Conservation (phyloP, 2,888 invertebrate genomes). For the Caenorhabditis doughertyi region DNA sequence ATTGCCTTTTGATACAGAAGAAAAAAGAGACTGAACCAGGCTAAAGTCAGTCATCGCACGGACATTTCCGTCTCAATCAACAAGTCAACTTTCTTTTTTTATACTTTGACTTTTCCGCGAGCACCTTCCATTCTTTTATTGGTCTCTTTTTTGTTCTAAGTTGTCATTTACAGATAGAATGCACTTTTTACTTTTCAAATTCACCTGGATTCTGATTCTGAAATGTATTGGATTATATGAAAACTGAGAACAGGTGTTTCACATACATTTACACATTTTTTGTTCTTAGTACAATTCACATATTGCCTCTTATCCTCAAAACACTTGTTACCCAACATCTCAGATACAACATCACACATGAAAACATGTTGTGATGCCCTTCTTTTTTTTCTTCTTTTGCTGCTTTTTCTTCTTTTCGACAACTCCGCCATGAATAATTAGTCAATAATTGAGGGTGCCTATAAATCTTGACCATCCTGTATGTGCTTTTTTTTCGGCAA, state of each 20-base stretch:
- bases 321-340: slow-evolving; percentile 22
- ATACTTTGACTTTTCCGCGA: slow-evolving; percentile 14
- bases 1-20: slow-evolving; percentile 48
- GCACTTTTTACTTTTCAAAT: slow-evolving; percentile 3
- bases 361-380: slow-evolving; percentile 45
- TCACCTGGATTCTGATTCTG: slow-evolving; percentile 11
- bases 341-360: slow-evolving; percentile 22
- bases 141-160: background rate
- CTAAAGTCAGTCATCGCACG: slow-evolving; percentile 42
- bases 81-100: slow-evolving; percentile 21
- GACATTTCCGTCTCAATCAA: slow-evolving; percentile 61
- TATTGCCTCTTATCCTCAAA: slow-evolving; percentile 12
- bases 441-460: slow-evolving; percentile 53
- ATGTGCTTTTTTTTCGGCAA: slow-evolving; percentile 6
- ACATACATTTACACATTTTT: slow-evolving; percentile 23
- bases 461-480: slow-evolving; percentile 53
- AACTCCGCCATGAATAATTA: slow-evolving; percentile 47
- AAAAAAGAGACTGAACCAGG: slow-evolving; percentile 24
- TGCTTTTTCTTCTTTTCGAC: slow-evolving; percentile 14
- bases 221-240: background rate
- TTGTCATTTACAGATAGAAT: background rate
- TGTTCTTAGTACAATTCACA: slow-evolving; percentile 18
- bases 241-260: slow-evolving; percentile 54
- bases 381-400: slow-evolving; percentile 9
- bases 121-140: background rate